Conservation (phyloP, 2,797 vertebrate species). For the Scomberomorus guttatus region DNA sequence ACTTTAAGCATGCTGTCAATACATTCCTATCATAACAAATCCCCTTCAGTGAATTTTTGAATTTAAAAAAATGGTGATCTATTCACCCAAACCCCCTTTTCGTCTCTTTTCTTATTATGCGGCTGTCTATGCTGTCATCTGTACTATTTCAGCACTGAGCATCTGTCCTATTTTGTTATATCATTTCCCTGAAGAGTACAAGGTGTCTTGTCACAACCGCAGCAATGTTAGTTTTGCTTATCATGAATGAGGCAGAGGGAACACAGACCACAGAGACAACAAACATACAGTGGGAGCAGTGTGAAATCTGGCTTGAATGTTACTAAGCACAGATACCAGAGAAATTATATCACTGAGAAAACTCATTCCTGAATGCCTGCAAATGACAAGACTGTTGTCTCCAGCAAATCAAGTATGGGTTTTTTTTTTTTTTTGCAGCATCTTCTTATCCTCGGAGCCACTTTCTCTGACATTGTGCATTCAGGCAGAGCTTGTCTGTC, state of each 20-base stretch:
- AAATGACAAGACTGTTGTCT: constrained; percentile 66
- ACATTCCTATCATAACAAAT: constrained; percentile 9
- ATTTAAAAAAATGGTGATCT: constrained; percentile 28
- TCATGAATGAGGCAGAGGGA: constrained; percentile 45
- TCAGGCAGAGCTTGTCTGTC: constrained; percentile 71
- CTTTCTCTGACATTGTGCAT: constrained; percentile 63
- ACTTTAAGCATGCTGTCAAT: constrained; percentile 15
- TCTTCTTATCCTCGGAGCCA: constrained; percentile 62
- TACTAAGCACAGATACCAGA: constrained; percentile 47
- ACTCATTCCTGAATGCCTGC: constrained; percentile 40
- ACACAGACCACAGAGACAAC: constrained; percentile 34
- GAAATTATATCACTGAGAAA: constrained; percentile 62
- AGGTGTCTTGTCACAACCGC: constrained; percentile 45
- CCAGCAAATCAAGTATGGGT: constrained; percentile 54
- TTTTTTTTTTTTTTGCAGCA: constrained; percentile 48
- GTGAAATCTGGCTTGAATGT: constrained; percentile 51
- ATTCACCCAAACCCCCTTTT: constrained; percentile 24
- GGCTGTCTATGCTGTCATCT: constrained; percentile 20
- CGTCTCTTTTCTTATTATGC: constrained; percentile 29
- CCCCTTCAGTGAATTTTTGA: constrained; percentile 12
- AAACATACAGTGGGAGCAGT: constrained; percentile 2
- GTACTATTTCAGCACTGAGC: constrained; percentile 34
- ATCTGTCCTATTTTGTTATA: constrained; percentile 55
- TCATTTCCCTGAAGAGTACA: constrained; percentile 57
- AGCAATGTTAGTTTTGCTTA: constrained; percentile 56